Percentiles rank a stretch among this genome's conserved stretches.
Evolutionary conservation across 1,140 invertebrate genomes (phyloP).

Genomic region (Rhyzopertha dominica): DNA sequence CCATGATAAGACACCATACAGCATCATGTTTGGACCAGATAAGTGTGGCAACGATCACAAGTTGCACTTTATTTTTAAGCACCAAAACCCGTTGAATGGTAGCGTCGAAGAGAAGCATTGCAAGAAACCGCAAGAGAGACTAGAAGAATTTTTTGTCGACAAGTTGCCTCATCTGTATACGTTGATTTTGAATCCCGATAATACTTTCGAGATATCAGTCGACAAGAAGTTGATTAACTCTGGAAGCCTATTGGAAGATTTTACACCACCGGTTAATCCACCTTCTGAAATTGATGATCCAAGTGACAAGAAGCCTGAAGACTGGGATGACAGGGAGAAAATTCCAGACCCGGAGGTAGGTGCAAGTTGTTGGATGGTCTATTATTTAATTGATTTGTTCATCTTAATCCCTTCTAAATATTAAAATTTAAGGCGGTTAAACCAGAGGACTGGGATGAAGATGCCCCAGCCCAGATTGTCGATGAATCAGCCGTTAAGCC

Average conservation of each 20-base stretch:
- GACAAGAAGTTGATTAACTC: slow-evolving; percentile 77
- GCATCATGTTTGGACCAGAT: slow-evolving; percentile 99
- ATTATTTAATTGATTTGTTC: too few relatives aligned
- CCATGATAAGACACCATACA: slow-evolving; percentile 94
- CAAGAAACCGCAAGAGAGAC: slow-evolving; percentile 77
- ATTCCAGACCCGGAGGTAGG: slow-evolving; percentile 84
- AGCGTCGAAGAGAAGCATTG: slow-evolving; percentile 86
- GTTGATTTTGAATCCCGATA: slow-evolving; percentile 83
- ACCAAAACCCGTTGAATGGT: slow-evolving; percentile 91
- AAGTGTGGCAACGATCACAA: slow-evolving; percentile 97
- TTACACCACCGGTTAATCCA: slow-evolving; percentile 91
- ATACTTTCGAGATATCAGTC: slow-evolving; percentile 66
- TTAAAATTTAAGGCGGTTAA: too few relatives aligned
- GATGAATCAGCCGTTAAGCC: slow-evolving; percentile 87
- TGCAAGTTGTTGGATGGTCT: too few relatives aligned
- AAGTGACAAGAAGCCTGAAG: slow-evolving; percentile 78
- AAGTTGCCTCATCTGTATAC: slow-evolving; percentile 95
- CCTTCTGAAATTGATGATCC: slow-evolving; percentile 94
- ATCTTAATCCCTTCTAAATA: too few relatives aligned
- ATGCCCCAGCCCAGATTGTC: slow-evolving; percentile 82
- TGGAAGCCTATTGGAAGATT: slow-evolving; percentile 84
- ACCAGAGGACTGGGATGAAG: slow-evolving; percentile 94
- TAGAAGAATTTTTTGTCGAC: slow-evolving; percentile 91
- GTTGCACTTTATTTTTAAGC: slow-evolving; percentile 96
- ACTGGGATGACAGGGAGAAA: slow-evolving; percentile 98